Base-by-base conservation (phyloP, 2,888 invertebrate genomes). In the Sphaerophoria rueppellii region DNA sequence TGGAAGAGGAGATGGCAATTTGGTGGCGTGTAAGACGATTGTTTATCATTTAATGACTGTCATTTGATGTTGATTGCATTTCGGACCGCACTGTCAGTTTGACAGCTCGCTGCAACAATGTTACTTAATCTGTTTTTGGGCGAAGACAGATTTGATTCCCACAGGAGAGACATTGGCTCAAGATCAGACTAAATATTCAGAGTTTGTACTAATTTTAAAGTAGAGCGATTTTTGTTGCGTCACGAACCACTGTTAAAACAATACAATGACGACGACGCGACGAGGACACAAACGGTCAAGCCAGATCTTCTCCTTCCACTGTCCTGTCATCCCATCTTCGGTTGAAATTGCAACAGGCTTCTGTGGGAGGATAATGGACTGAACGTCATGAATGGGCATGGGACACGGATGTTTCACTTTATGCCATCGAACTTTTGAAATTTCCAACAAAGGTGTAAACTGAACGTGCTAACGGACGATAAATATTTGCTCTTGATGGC, bases 11-110 rank as follows among this genome's bases (percentile, higher is more conserved):
- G 67, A 60, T 67, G 57, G 40, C 6, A 16, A 32, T 50, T 11
- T 65, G 54, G 58, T 70, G 69, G 69, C 85, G 69, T 72, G 86
- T 60, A 72, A 67, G 75, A 61, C 60, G 80, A 80, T 80, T 80
- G 80, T 83, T 82, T 82, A 82, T 82, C 82, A 82, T 82, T 79
- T 83, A 83, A 80, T 72, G 80, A 67, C 80, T 46, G 71, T 80
- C 83, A 83, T 82, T 82, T 79, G 82, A 73, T 74, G 82, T 70
- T 83, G 83, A 80, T 83, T 80, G 73, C 73, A 73, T 83, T 83
- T 83, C 61, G 71, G 75, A 69, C 75, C 80, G 79, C 57, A 73
- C 80, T 83, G 83, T 83, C 80, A 80, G 35, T 76, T 72, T 82
- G 79, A 79, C 57, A 82, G 67, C 24, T 24, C 52, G 34, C 37